A percentile compares a stretch with the other conserved stretches of the same genome.
These are phyloP conservation scores for Parasteatoda tepidariorum DNA, from an alignment of 1,140 invertebrate genomes.

Conservation along the genomic window DNA sequence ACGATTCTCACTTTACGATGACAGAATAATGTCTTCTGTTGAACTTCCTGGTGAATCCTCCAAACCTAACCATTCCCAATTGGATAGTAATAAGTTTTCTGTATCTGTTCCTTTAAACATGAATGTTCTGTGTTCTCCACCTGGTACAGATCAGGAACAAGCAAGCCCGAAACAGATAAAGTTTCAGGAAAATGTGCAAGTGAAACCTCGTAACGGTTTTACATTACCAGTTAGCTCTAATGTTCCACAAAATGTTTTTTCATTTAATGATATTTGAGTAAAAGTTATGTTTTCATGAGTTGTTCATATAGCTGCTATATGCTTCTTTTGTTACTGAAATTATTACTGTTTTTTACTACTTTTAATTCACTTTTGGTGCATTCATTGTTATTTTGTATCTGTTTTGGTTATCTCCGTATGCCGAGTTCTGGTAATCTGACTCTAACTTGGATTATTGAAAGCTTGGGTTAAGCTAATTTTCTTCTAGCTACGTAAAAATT, in stretches of 20 bases:
- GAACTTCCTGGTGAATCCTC: background rate
- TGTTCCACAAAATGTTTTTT: conserved; percentile 29
- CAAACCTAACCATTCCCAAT: background rate
- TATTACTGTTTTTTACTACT: background rate
- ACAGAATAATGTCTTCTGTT: conserved; percentile 78
- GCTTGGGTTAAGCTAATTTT: background rate
- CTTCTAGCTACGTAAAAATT: too few species aligned
- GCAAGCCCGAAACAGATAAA: background rate
- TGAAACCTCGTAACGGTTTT: conserved; percentile 2
- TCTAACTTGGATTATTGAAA: background rate
- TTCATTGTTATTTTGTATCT: background rate
- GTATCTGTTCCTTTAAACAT: conserved; percentile 52
- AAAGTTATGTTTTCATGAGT: background rate
- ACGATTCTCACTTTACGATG: conserved; percentile 85
- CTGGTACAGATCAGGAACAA: background rate
- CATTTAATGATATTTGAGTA: conserved; percentile 46
- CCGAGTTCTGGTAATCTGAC: background rate
- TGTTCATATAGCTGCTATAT: conserved; percentile 5
- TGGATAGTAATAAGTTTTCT: conserved; percentile 38
- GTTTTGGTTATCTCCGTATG: background rate
- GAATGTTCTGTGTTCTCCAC: conserved; percentile 29
- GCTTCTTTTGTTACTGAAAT: background rate
- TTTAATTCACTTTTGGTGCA: background rate
- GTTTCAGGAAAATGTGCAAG: background rate
- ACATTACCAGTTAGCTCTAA: background rate